These are phyloP conservation scores for Echinops telfairi DNA, from an alignment of 2,113 vertebrate species.

Conservation along the genomic window DNA sequence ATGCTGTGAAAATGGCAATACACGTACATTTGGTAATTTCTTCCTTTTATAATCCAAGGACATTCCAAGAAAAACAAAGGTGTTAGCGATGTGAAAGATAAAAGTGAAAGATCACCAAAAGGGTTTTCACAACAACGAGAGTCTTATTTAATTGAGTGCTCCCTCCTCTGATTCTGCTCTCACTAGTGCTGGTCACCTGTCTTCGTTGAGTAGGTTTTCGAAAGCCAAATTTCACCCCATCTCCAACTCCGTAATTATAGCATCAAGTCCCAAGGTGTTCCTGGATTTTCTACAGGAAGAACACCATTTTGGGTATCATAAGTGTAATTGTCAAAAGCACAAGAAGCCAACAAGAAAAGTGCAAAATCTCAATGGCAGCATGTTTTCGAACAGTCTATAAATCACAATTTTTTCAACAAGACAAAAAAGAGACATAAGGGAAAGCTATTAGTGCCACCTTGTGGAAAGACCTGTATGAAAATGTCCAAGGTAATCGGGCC, in stretches of 20 bases:
- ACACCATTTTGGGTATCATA: not conserved
- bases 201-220: not conserved
- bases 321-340: conserved; percentile 22
- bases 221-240: not conserved
- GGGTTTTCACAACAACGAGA: not conserved
- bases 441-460: conserved; percentile 81
- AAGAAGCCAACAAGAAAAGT: conserved; percentile 41
- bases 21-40: not conserved
- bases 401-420: conserved; percentile 36
- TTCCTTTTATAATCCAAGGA: not conserved
- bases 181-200: not conserved
- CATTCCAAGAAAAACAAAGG: not conserved
- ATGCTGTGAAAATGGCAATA: not conserved
- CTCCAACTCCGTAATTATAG: not conserved
- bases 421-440: conserved; percentile 37
- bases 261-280: not conserved
- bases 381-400: conserved; percentile 32
- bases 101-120: not conserved
- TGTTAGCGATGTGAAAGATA: not conserved
- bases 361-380: not conserved
- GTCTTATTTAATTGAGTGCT: too few relatives aligned
- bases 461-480: conserved; percentile 77
- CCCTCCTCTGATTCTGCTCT: not conserved
- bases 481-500: conserved; percentile 64
- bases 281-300: not conserved